phyloP scores from a whole-genome alignment of 92 coral and sea anemone species.

The Virgularia gustaviana region DNA sequence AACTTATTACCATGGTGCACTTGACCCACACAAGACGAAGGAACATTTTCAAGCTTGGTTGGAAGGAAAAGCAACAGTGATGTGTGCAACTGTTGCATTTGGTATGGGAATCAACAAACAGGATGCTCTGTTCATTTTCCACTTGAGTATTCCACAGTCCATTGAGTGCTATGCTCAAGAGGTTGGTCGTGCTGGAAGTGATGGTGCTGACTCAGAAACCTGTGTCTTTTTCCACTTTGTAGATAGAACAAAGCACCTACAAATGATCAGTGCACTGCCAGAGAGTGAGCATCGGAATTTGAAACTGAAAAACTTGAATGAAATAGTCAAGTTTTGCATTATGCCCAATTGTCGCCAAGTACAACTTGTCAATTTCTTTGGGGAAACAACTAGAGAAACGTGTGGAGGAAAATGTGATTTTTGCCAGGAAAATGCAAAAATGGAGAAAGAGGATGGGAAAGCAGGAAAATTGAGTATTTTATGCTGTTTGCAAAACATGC shows the following conservation, averaged over 20 bases:
- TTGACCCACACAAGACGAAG: constrained; percentile 53
- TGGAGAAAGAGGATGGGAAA: constrained; percentile 21
- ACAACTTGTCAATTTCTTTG: constrained; percentile 44
- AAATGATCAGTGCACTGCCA: constrained; percentile 43
- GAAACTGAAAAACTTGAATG: constrained; percentile 37
- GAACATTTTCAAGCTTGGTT: constrained; percentile 42
- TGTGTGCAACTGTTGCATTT: constrained; percentile 62
- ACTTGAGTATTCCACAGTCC: constrained; percentile 51
- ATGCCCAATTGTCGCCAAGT: constrained; percentile 43
- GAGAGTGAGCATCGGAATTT: constrained; percentile 42
- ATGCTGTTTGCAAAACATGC: constrained; percentile 45
- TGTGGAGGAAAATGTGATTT: constrained; percentile 37
- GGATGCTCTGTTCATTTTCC: constrained; percentile 58
- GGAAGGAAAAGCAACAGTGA: constrained; percentile 48
- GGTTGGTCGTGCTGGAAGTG: constrained; percentile 60
- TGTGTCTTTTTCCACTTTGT: constrained; percentile 47
- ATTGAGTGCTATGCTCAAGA: constrained; percentile 57
- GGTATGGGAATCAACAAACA: constrained; percentile 65
- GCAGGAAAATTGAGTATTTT: constrained; percentile 41
- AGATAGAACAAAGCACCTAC: constrained; percentile 56
- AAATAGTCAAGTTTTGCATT: constrained; percentile 51
- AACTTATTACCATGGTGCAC: constrained; percentile 53
- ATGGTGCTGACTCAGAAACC: constrained; percentile 40
- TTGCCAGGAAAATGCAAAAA: constrained; percentile 13
- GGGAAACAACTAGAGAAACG: constrained; percentile 6